phyloP scores from a whole-genome alignment of 2,113 vertebrate genomes.

The Microtus pennsylvanicus region DNA sequence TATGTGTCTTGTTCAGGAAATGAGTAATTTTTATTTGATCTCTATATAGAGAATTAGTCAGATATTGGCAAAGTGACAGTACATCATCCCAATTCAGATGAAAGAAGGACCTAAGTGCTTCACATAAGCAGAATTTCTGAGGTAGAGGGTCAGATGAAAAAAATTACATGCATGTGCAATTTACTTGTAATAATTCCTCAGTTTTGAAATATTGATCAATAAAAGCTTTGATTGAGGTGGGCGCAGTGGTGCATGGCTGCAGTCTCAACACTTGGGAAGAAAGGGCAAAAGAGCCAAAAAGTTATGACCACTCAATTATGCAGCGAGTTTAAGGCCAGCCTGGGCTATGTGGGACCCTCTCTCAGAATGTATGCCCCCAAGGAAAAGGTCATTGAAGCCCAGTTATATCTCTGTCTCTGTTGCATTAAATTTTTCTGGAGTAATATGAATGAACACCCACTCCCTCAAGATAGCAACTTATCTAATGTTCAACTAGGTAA shows the following conservation, averaged over 20 bases:
- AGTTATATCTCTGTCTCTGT: not conserved
- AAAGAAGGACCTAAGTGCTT: constrained; percentile 19
- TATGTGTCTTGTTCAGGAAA: constrained; percentile 62
- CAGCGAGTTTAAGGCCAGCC: not conserved
- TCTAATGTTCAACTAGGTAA: not conserved
- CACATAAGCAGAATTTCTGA: not conserved
- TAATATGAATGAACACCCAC: not conserved
- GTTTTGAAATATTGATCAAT: constrained; percentile 18
- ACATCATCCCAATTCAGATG: constrained; percentile 42
- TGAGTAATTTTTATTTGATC: constrained; percentile 71
- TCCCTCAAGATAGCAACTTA: not conserved
- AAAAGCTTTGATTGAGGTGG: not conserved
- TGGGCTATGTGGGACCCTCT: not conserved
- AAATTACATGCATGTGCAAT: not conserved
- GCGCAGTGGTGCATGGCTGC: no score
- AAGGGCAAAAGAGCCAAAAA: not conserved
- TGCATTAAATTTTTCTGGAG: not conserved
- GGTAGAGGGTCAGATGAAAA: not conserved
- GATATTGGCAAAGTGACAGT: constrained; percentile 60
- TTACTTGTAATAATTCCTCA: not conserved
- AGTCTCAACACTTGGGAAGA: not conserved
- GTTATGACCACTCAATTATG: not conserved
- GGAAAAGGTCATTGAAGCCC: not conserved
- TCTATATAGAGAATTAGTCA: constrained; percentile 65
- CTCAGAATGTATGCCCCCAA: not conserved